Conservation (phyloP, 2,797 vertebrate species). For the Labeo calbasu region DNA sequence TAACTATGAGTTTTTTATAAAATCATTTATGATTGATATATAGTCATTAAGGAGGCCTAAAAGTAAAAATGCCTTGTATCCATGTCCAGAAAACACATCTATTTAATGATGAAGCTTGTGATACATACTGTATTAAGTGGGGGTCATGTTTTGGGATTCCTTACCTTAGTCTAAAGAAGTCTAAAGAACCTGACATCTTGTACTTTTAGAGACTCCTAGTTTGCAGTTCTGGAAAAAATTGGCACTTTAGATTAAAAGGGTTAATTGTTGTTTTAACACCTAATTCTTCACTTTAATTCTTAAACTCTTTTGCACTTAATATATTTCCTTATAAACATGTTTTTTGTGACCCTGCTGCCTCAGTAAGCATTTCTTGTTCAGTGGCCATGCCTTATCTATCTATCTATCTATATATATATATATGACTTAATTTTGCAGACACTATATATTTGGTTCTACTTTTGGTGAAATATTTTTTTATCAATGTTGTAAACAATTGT, state of each 20-base stretch:
- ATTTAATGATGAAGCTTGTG: background rate
- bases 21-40: background rate
- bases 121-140: background rate
- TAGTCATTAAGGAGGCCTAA: background rate
- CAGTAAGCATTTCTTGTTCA: no score
- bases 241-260: no score
- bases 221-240: background rate
- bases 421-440: no score
- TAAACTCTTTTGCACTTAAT: no score
- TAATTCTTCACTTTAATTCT: background rate
- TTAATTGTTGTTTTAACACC: background rate
- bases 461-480: no score
- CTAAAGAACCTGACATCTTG: background rate
- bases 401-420: no score
- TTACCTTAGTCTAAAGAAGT: background rate
- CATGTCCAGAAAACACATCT: background rate
- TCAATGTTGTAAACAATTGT: no score
- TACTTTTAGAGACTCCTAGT: background rate
- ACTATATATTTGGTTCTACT: no score
- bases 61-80: background rate
- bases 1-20: background rate
- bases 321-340: no score
- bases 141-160: background rate
- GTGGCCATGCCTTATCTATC: no score
- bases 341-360: no score